These are phyloP conservation scores for Irena cyanogastra DNA, from an alignment of 2,113 vertebrate genomes.

Conservation along the genomic window DNA sequence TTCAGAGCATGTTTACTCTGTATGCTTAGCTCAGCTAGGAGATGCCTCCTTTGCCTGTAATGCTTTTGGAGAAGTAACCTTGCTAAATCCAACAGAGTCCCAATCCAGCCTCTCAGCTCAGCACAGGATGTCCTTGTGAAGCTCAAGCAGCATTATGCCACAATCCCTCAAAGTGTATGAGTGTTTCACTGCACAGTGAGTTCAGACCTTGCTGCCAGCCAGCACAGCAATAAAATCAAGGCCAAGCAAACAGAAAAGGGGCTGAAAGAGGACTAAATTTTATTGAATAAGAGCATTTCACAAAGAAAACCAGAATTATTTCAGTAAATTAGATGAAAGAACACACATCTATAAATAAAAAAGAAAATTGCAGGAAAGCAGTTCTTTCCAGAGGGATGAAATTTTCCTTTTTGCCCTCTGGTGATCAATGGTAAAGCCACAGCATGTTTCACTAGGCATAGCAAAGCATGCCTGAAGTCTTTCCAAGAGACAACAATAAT, in stretches of 20 bases:
- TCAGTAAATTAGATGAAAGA: background rate
- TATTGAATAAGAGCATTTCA: background rate
- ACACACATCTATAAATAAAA: background rate
- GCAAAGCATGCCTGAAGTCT: background rate
- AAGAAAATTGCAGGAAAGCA: background rate
- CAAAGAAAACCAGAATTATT: background rate
- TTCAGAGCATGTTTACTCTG: background rate
- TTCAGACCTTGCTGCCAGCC: background rate
- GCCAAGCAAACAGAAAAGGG: background rate
- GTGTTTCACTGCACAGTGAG: background rate
- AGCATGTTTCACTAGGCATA: background rate
- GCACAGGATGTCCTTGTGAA: background rate
- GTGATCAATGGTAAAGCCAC: background rate
- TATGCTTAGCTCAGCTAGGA: background rate
- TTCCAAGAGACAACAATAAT: background rate
- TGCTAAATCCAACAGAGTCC: background rate
- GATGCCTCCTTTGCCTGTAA: background rate
- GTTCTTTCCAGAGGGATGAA: background rate
- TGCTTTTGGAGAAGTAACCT: background rate
- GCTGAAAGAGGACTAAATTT: background rate
- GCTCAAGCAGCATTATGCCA: background rate
- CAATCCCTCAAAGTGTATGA: background rate
- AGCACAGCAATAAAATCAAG: background rate
- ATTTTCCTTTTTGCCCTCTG: background rate
- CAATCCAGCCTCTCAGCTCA: background rate